Evolutionary conservation across 2,888 invertebrate genomes (phyloP).

Genomic region (Scaptomyza cyrtandrae): DNA sequence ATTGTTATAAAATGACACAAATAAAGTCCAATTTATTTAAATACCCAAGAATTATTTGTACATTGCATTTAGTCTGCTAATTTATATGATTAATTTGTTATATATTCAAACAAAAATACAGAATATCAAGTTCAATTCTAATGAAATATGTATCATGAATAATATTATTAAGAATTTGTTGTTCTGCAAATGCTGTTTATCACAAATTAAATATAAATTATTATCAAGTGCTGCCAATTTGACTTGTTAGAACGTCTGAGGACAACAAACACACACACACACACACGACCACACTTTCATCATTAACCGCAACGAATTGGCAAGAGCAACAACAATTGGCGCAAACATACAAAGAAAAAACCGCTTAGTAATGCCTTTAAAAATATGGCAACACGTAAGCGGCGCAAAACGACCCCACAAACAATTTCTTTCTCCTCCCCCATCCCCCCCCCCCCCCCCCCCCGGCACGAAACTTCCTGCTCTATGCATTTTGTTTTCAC

Average conservation of each 20-base stretch:
- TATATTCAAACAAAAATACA: slow-evolving; percentile 6
- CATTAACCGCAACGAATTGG: slow-evolving; percentile 2
- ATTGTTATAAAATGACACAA: background rate
- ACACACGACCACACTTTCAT: no score
- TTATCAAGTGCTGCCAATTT: slow-evolving; percentile 67
- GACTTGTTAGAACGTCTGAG: slow-evolving; percentile 43
- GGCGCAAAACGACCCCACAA: slow-evolving; percentile 34
- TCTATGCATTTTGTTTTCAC: slow-evolving; percentile 65
- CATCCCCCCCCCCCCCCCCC: slow-evolving; percentile 5
- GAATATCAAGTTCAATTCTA: slow-evolving; percentile 10
- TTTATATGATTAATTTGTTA: slow-evolving; percentile 10
- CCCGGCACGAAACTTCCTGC: background rate
- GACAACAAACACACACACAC: slow-evolving; percentile 11
- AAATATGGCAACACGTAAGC: slow-evolving; percentile 81
- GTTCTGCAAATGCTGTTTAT: slow-evolving; percentile 46
- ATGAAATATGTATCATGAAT: slow-evolving; percentile 26
- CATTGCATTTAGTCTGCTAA: background rate
- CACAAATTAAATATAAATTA: slow-evolving; percentile 71
- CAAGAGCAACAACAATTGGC: slow-evolving; percentile 50
- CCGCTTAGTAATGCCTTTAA: slow-evolving; percentile 79
- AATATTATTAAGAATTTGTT: slow-evolving; percentile 26
- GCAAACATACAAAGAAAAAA: slow-evolving; percentile 52
- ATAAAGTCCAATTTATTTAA: background rate
- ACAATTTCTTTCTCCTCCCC: background rate
- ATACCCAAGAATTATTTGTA: background rate